Evolutionary conservation across 1,140 invertebrate genomes (phyloP).

Genomic region (Amyelois transitella): DNA sequence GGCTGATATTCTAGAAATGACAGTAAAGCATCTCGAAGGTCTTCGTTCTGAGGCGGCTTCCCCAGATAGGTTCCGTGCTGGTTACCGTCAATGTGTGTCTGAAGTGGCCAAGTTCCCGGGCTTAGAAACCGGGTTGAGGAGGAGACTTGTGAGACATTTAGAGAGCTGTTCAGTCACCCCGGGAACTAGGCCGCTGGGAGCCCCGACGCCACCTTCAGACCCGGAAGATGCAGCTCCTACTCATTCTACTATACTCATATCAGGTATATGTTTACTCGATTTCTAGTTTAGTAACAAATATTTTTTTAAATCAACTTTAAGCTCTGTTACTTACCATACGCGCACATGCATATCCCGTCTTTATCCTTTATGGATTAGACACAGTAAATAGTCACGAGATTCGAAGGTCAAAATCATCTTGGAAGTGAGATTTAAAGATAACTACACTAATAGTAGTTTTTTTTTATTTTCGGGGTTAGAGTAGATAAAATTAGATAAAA

Average conservation of each 20-base stretch:
- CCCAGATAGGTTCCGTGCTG: constrained; percentile 89
- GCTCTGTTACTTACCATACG: neutral
- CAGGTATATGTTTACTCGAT: constrained; percentile 29
- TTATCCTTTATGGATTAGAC: neutral
- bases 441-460: no score
- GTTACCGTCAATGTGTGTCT: constrained; percentile 90
- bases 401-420: no score
- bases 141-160: constrained; percentile 83
- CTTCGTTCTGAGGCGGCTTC: constrained; percentile 87
- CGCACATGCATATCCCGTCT: neutral
- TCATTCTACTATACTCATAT: constrained; percentile 66
- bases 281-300: neutral
- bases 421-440: no score
- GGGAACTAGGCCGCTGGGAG: constrained; percentile 60
- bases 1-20: constrained; percentile 97
- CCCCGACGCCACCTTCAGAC: constrained; percentile 77
- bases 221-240: constrained; percentile 66
- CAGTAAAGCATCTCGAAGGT: constrained; percentile 92
- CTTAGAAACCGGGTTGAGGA: constrained; percentile 81
- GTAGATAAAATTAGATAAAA: neutral
- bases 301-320: neutral
- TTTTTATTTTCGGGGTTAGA: no score
- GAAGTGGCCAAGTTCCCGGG: constrained; percentile 87
- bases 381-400: no score
- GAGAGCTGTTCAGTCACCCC: constrained; percentile 77